Percentiles rank a stretch among this genome's conserved stretches.
phyloP scores from a whole-genome alignment of 2,113 vertebrate species.

The Muntiacus reevesi region DNA sequence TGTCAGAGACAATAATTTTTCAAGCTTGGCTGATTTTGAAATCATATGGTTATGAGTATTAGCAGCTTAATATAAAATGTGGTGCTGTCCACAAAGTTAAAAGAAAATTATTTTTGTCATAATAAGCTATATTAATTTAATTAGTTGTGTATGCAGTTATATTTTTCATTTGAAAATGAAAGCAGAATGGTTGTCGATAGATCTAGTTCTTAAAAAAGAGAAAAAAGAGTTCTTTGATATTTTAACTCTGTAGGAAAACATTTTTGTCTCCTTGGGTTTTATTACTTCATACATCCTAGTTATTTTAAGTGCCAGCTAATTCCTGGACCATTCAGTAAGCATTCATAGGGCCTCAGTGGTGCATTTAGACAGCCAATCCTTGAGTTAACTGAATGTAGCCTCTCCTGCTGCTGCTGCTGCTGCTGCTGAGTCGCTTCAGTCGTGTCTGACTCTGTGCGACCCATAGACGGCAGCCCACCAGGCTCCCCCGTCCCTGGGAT shows the following conservation, averaged over 20 bases:
- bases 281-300: background rate
- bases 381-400: background rate
- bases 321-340: background rate
- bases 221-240: slow-evolving; percentile 42
- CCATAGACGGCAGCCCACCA: background rate
- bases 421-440: background rate
- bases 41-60: slow-evolving; percentile 58
- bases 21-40: slow-evolving; percentile 66
- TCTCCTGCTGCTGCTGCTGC: background rate
- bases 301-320: background rate
- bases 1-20: slow-evolving; percentile 72
- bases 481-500: background rate
- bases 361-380: too few species aligned
- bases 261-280: background rate
- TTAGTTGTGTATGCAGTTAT: slow-evolving; percentile 43
- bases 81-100: slow-evolving; percentile 44
- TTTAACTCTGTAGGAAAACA: slow-evolving; percentile 15
- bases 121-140: slow-evolving; percentile 69
- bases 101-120: slow-evolving; percentile 68
- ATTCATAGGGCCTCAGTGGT: background rate
- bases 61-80: slow-evolving; percentile 60
- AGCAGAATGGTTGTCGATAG: slow-evolving; percentile 23
- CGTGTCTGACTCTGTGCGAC: too few species aligned
- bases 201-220: slow-evolving; percentile 17
- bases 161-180: slow-evolving; percentile 56